phyloP scores from a whole-genome alignment of 2,888 invertebrate species.

The Branchipolynoe longqiensis region DNA sequence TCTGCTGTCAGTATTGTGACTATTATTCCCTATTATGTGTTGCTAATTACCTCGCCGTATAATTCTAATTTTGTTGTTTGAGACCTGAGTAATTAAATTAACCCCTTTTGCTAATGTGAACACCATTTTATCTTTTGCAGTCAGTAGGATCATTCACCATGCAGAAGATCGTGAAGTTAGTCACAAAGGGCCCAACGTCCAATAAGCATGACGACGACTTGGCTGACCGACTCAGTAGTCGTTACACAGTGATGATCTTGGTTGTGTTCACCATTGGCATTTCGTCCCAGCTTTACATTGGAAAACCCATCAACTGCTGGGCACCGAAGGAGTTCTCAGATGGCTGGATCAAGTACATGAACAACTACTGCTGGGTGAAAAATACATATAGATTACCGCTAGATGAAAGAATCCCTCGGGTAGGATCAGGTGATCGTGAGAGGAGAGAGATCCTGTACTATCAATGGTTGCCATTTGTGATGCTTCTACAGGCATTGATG shows the following conservation, averaged over 20 bases:
- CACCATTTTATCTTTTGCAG: neutral
- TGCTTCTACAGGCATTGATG: slow-evolving; percentile 78
- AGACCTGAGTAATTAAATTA: no score
- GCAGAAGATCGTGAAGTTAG: slow-evolving; percentile 45
- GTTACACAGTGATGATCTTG: slow-evolving; percentile 66
- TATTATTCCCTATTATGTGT: no score
- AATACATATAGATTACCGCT: slow-evolving; percentile 63
- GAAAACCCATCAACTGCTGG: slow-evolving; percentile 67
- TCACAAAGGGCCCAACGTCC: neutral
- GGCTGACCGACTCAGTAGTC: slow-evolving; percentile 66
- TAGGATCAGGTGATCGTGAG: slow-evolving; percentile 64
- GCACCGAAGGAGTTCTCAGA: slow-evolving; percentile 67
- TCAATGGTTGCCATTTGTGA: slow-evolving; percentile 75
- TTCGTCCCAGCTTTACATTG: slow-evolving; percentile 61
- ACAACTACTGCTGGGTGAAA: slow-evolving; percentile 67
- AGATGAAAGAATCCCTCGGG: slow-evolving; percentile 56
- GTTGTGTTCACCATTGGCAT: slow-evolving; percentile 65
- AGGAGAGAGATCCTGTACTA: slow-evolving; percentile 68
- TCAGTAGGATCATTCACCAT: slow-evolving; percentile 10
- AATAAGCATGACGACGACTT: slow-evolving; percentile 65
- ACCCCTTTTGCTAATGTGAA: neutral
- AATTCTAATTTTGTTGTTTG: no score
- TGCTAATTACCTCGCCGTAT: no score
- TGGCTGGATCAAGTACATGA: slow-evolving; percentile 65
- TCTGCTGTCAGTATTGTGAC: no score